Conservation (phyloP, 1,140 invertebrate genomes). For the Heterodera schachtii region DNA sequence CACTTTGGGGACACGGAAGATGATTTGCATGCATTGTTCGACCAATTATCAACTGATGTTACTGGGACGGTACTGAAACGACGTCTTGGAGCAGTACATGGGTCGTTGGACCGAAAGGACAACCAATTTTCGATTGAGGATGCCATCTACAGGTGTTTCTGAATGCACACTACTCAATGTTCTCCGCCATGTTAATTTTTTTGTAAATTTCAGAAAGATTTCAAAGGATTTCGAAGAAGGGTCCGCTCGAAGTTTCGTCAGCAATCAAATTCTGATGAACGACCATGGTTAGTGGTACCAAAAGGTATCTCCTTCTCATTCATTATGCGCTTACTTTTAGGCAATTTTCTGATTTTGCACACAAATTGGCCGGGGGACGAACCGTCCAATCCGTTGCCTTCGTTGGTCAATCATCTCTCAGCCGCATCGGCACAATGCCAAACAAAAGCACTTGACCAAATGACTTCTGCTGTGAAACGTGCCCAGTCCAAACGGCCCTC, state of each 20-base stretch:
- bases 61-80: not conserved
- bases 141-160: not conserved
- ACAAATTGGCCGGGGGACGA: conserved; percentile 5
- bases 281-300: not conserved
- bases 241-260: conserved; percentile 4
- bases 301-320: not conserved
- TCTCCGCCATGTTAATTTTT: not conserved
- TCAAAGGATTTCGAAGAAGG: conserved; percentile 9
- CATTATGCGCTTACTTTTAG: not conserved
- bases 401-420: not conserved
- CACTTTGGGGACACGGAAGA: not conserved
- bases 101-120: conserved; percentile 3
- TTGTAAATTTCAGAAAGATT: conserved; percentile 4
- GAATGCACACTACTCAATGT: not conserved
- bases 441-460: not conserved
- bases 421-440: not conserved
- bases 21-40: not conserved
- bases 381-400: not conserved
- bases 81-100: not conserved
- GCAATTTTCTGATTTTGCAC: conserved; percentile 11
- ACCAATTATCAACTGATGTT: not conserved
- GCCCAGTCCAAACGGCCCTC: not conserved
- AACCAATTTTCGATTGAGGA: conserved; percentile 7
- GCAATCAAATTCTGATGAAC: conserved; percentile 3
- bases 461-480: not conserved